Evolutionary conservation across 2,797 vertebrate genomes (phyloP), one percentile per base, ranked within the genome.

Genomic region (Acomys russatus): DNA sequence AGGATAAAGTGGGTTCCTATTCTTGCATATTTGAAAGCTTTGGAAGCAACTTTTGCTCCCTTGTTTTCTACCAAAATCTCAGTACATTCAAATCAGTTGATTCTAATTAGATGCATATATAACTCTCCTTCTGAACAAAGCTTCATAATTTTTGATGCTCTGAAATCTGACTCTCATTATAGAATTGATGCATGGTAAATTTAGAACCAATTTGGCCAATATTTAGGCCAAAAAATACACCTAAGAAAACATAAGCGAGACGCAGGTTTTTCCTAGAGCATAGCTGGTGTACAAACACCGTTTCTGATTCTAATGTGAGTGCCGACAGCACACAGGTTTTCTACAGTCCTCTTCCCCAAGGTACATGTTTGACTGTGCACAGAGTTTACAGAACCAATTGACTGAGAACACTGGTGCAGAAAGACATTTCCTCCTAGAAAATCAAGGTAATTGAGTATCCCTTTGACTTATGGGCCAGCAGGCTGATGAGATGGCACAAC

Each of bases 241-340:
- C 30, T 90, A 92, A 79, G 88, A 83, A 96, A 76, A 73, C 3
- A 20, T 25, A 89, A 49, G 15, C 1, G 0, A 3, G 23, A 49
- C 49, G 1, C 4, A 61, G 38, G 3, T 44, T 44, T 44, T 44
- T 44, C 4, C 33, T 70, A 23, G 20, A 28, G 64, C 10, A 56
- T 85, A 86, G 8, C 15, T 68, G 51, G 64, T 59, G n/a, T 44
- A 56, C 14, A 51, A 56, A 83, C 3, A 74, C 6, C 63, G 80
- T 93, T 90, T 92, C 90, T 91, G 83, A 49, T 88, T 95, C 88
- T 88, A 83, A 54, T 30, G 61, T 35, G 9, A 92, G 74, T 56
- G 66, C 23, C 38, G 38, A 90, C 11, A 71, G 0, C 18, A 56
- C 9, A 0, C 49, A 35, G 15, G 38, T 87, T 87, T 94, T 83